A percentile compares a stretch with the other conserved stretches of the same genome.
Evolutionary conservation across 2,113 vertebrate genomes (phyloP).

Genomic region (Nibea coibor): DNA sequence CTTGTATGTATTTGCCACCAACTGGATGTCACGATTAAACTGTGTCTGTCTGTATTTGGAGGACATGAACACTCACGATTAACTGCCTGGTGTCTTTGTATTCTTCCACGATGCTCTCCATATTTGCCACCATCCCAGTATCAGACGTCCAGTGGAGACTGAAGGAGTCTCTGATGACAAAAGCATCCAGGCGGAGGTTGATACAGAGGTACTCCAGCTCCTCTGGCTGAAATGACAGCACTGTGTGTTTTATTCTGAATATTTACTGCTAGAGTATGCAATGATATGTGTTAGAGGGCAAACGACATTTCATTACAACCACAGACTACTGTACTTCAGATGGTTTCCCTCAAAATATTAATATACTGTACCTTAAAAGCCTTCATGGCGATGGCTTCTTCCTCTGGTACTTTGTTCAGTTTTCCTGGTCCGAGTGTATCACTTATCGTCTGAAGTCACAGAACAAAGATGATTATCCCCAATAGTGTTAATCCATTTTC

Average conservation of each 20-base stretch:
- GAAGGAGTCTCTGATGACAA: constrained; percentile 86
- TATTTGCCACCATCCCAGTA: constrained; percentile 89
- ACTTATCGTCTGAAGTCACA: constrained; percentile 86
- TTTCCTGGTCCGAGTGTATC: constrained; percentile 87
- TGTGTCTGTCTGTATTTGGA: neutral
- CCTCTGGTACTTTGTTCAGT: constrained; percentile 80
- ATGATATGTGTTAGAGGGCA: neutral
- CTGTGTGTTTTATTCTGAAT: neutral
- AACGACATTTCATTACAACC: neutral
- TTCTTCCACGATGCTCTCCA: constrained; percentile 85
- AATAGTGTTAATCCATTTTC: neutral
- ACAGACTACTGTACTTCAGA: neutral
- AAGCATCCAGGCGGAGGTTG: constrained; percentile 86
- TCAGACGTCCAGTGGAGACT: constrained; percentile 88
- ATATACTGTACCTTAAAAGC: constrained; percentile 85
- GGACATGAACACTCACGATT: constrained; percentile 82
- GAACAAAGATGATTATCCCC: neutral
- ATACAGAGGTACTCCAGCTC: constrained; percentile 86
- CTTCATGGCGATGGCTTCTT: constrained; percentile 84
- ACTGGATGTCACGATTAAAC: neutral
- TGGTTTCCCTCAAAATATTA: neutral
- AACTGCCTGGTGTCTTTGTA: constrained; percentile 88
- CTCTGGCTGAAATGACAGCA: constrained; percentile 80
- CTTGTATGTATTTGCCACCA: neutral
- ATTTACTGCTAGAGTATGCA: neutral